Evolutionary conservation across 2,888 invertebrate genomes (phyloP).

Genomic region (Timema podura): DNA sequence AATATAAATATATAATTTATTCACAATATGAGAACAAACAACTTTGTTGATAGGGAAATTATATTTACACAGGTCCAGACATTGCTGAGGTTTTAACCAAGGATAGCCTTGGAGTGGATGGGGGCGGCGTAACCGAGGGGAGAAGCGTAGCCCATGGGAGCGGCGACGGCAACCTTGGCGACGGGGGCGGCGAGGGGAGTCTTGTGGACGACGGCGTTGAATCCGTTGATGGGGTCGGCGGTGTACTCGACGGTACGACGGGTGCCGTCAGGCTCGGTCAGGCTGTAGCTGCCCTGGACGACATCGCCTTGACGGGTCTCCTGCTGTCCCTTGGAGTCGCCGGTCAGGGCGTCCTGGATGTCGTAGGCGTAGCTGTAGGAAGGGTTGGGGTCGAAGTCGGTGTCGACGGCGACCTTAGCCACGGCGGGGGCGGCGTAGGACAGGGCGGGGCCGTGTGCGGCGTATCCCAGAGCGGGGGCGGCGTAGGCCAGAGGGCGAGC

Average conservation of each 20-base stretch:
- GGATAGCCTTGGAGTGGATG: conserved; percentile 5
- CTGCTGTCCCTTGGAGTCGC: conserved; percentile 28
- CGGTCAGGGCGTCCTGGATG: conserved; percentile 29
- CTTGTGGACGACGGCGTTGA: conserved; percentile 30
- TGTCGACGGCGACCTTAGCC: conserved; percentile 20
- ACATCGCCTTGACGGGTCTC: conserved; percentile 29
- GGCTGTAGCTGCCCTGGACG: conserved; percentile 28
- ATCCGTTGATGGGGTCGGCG: conserved; percentile 31
- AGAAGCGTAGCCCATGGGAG: conserved; percentile 24
- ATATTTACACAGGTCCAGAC: no score
- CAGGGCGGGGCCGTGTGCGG: no score
- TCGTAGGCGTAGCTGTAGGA: conserved; percentile 30
- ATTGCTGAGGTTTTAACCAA: background rate
- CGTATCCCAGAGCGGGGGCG: background rate
- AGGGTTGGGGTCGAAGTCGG: conserved; percentile 30
- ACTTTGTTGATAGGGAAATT: no score
- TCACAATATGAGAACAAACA: no score
- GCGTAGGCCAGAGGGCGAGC: background rate
- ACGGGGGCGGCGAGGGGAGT: conserved; percentile 23
- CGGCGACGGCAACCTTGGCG: conserved; percentile 24
- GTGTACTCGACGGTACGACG: conserved; percentile 29
- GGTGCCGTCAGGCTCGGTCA: conserved; percentile 29
- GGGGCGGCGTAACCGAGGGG: conserved; percentile 23
- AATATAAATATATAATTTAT: no score
- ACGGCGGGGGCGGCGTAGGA: background rate